These are phyloP conservation scores for human DNA, from an alignment of 2,113 vertebrate genomes.

Conservation along the genomic window DNA sequence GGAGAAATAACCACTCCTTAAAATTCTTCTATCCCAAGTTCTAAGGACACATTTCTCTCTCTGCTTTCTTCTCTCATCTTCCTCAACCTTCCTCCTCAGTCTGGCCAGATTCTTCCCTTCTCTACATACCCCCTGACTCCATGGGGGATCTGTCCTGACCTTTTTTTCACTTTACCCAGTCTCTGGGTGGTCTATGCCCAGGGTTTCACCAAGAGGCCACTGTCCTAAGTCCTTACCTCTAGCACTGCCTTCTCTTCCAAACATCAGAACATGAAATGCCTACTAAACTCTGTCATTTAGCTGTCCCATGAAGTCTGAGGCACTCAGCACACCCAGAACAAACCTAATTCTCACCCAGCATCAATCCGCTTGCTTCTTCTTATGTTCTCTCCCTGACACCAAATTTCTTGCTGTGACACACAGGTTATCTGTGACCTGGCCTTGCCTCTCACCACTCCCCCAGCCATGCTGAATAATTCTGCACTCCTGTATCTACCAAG, in stretches of 20 bases:
- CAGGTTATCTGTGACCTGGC: not conserved
- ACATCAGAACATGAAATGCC: not conserved
- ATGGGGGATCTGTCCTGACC: not conserved
- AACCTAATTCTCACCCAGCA: not conserved
- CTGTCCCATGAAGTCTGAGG: not conserved
- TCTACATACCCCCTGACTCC: not conserved
- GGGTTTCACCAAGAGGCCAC: not conserved
- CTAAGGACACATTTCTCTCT: not conserved
- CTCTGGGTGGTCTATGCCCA: not conserved
- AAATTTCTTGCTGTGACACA: not conserved
- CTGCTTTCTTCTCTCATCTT: not conserved
- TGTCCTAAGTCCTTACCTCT: not conserved
- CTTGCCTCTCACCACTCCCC: too few relatives aligned
- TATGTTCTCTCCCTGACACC: not conserved
- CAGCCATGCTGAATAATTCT: not conserved
- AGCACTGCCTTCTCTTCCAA: not conserved
- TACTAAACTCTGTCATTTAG: not conserved
- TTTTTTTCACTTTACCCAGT: not conserved
- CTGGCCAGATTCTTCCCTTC: not conserved
- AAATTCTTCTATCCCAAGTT: not conserved
- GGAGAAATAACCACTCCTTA: not conserved
- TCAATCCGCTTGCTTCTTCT: not conserved
- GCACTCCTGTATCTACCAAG: not conserved
- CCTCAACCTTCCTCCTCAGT: not conserved
- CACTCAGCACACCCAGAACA: too few relatives aligned